Evolutionary conservation across 2,797 vertebrate genomes (phyloP).

Genomic region (Malacoraja senta): DNA sequence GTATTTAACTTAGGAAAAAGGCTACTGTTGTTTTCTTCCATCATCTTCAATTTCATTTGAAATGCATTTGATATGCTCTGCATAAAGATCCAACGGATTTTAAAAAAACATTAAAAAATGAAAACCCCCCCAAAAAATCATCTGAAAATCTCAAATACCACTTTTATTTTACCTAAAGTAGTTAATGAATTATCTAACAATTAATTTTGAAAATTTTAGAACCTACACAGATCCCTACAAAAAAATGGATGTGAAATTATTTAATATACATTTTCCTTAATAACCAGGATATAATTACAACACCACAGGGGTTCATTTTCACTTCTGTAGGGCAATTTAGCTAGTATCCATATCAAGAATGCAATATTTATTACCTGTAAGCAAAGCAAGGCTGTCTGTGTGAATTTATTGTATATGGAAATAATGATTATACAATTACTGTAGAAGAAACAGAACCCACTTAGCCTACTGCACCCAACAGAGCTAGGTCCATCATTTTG

Average conservation of each 20-base stretch:
- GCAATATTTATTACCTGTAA: background rate
- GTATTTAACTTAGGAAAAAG: conserved; percentile 29
- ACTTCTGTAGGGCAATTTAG: background rate
- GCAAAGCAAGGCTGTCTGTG: background rate
- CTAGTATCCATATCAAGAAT: background rate
- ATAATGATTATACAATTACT: background rate
- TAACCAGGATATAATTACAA: background rate
- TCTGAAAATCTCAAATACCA: too few relatives aligned
- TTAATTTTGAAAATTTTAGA: background rate
- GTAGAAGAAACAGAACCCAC: background rate
- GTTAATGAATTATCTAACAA: background rate
- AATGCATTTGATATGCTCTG: background rate
- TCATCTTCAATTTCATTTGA: background rate
- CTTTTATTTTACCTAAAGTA: background rate
- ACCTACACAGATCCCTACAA: background rate
- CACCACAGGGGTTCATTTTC: background rate
- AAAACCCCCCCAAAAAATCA: background rate
- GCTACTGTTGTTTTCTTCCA: background rate
- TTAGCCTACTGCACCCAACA: background rate
- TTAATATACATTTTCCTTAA: background rate
- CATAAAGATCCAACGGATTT: background rate
- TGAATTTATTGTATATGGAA: background rate
- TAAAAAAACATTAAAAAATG: background rate
- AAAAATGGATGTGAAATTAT: background rate
- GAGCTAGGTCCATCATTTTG: background rate